A percentile compares a stretch with the other conserved stretches of the same genome.
These are phyloP conservation scores for Thunnus albacares DNA, from an alignment of 2,797 vertebrate genomes.

Conservation along the genomic window DNA sequence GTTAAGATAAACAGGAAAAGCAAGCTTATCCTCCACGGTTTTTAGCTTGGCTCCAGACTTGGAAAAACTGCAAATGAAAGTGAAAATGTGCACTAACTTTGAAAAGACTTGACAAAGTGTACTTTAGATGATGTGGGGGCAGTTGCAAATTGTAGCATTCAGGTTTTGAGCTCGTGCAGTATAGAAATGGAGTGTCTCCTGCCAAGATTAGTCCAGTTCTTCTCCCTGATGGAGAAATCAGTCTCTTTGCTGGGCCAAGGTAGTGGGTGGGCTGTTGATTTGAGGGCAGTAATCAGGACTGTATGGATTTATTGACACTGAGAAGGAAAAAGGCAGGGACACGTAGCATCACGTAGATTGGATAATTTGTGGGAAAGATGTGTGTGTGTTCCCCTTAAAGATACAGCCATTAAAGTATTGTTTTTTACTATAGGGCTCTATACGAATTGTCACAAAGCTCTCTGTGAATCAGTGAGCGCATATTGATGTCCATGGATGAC, in stretches of 20 bases:
- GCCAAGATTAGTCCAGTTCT: constrained; percentile 1
- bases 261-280: not conserved
- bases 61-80: constrained; percentile 15
- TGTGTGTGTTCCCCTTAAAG: constrained; percentile 5
- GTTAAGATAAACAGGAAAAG: constrained; percentile 56
- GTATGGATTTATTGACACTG: constrained; percentile 35
- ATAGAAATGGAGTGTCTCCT: not conserved
- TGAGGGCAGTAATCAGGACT: constrained; percentile 10
- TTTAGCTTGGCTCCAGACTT: constrained; percentile 3
- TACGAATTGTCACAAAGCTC: not conserved
- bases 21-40: constrained; percentile 6
- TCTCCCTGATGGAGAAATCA: not conserved
- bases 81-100: constrained; percentile 6
- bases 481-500: not conserved
- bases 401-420: constrained; percentile 8
- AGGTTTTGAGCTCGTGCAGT: not conserved
- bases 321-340: not conserved
- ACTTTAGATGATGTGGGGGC: constrained; percentile 3
- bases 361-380: not conserved
- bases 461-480: not conserved
- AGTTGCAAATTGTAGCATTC: constrained; percentile 16
- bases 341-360: not conserved
- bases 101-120: constrained; percentile 10
- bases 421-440: constrained; percentile 1
- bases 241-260: not conserved